These are phyloP conservation scores for Hyles lineata DNA, from an alignment of 2,888 invertebrate species.

Conservation along the genomic window DNA sequence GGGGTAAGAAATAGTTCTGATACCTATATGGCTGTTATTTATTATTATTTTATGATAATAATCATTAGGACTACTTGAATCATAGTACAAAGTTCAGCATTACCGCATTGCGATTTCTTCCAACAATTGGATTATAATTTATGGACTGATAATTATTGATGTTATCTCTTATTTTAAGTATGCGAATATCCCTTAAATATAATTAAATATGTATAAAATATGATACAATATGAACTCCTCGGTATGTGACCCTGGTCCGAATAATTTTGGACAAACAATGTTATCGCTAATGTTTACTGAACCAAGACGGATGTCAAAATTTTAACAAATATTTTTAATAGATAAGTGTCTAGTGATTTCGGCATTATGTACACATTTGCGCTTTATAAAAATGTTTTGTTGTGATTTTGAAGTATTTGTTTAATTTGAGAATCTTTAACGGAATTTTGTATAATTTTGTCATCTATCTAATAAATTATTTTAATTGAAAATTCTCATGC, in stretches of 20 bases:
- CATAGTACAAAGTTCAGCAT: no score
- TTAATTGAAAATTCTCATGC: no score
- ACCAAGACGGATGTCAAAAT: slow-evolving; percentile 3
- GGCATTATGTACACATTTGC: not conserved
- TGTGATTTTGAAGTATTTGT: not conserved
- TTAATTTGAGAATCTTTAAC: not conserved
- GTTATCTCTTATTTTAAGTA: no score
- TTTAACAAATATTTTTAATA: not conserved
- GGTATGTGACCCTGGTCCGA: slow-evolving; percentile 4
- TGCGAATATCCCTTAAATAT: not conserved
- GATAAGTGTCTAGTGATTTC: slow-evolving; percentile 22
- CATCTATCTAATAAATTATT: no score
- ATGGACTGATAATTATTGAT: no score
- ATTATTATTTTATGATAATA: no score
- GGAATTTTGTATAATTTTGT: no score
- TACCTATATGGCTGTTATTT: no score
- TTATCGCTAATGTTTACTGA: slow-evolving; percentile 6
- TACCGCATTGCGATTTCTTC: no score
- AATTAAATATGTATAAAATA: not conserved
- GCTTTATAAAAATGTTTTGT: not conserved
- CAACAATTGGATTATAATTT: no score
- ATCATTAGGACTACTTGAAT: no score
- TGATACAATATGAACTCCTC: not conserved
- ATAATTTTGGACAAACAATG: not conserved
- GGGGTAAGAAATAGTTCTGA: no score